Percentiles rank a stretch among this genome's conserved stretches.
phyloP scores from a whole-genome alignment of 1,140 invertebrate species.

The Cylas formicarius region DNA sequence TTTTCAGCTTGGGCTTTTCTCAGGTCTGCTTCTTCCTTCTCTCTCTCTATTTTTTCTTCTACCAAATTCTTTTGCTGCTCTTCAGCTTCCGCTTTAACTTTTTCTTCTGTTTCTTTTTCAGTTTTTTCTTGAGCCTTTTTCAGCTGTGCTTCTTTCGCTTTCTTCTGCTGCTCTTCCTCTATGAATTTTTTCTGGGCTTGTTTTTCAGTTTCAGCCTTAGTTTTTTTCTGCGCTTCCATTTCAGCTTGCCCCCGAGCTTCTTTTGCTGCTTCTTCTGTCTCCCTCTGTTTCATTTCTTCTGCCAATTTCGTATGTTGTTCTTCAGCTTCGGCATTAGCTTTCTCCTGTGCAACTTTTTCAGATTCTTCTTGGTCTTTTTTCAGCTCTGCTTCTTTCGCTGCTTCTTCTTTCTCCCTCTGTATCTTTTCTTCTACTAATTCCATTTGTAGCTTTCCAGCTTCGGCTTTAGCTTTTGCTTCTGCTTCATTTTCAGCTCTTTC shows the following conservation, averaged over 20 bases:
- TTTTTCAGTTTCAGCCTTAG: conserved; percentile 5
- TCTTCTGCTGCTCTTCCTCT: conserved; percentile 9
- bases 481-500: conserved; percentile 16
- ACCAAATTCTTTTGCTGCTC: neutral
- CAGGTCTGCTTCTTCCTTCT: conserved; percentile 7
- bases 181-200: neutral
- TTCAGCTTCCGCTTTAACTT: conserved; percentile 7
- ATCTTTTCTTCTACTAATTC: conserved; percentile 23
- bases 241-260: conserved; percentile 2
- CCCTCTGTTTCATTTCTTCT: conserved; percentile 1
- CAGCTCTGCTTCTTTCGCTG: conserved; percentile 22
- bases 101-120: conserved; percentile 2
- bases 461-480: conserved; percentile 24
- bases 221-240: conserved; percentile 7
- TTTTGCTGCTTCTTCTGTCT: conserved; percentile 6
- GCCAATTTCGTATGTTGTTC: conserved; percentile 3
- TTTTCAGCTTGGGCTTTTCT: conserved; percentile 4
- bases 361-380: conserved; percentile 20
- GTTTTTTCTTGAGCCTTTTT: conserved; percentile 10
- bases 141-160: conserved; percentile 10
- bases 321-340: conserved; percentile 16
- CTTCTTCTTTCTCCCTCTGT: conserved; percentile 28
- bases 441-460: conserved; percentile 18
- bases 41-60: neutral
- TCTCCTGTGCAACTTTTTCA: conserved; percentile 24